A percentile compares a stretch with the other conserved stretches of the same genome.
Conservation (phyloP, 2,797 vertebrate species). For the Phrynocephalus guinanensis region DNA sequence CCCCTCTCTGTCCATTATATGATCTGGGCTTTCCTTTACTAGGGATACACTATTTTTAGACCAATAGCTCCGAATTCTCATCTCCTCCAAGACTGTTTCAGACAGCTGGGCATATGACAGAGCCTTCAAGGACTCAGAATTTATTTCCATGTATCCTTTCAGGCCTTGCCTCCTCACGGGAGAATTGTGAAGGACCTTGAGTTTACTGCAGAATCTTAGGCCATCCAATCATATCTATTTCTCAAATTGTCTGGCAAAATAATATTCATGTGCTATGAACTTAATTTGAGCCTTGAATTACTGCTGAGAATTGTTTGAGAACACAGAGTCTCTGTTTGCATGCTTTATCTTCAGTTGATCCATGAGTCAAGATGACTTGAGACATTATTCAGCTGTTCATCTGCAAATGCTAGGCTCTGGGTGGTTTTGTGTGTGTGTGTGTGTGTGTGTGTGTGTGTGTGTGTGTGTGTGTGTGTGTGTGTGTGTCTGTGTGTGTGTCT, state of each 20-base stretch:
- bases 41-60: constrained; percentile 35
- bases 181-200: constrained; percentile 24
- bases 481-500: too few relatives aligned
- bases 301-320: constrained; percentile 11
- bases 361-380: background rate
- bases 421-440: too few relatives aligned
- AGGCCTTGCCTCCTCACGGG: background rate
- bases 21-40: constrained; percentile 17
- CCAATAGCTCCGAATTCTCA: constrained; percentile 22
- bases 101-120: constrained; percentile 16
- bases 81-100: constrained; percentile 19
- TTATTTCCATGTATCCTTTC: background rate
- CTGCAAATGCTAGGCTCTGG: too few relatives aligned
- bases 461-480: too few relatives aligned
- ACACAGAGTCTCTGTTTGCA: background rate
- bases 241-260: constrained; percentile 20
- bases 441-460: too few relatives aligned
- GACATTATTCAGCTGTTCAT: too few relatives aligned
- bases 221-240: constrained; percentile 13
- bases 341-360: background rate
- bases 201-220: background rate
- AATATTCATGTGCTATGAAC: constrained; percentile 20
- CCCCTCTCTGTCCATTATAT: constrained; percentile 8
- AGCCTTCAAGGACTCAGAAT: constrained; percentile 20
- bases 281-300: constrained; percentile 27